Conservation (phyloP, 2,113 vertebrate species). For the Ceyx melanurus region DNA sequence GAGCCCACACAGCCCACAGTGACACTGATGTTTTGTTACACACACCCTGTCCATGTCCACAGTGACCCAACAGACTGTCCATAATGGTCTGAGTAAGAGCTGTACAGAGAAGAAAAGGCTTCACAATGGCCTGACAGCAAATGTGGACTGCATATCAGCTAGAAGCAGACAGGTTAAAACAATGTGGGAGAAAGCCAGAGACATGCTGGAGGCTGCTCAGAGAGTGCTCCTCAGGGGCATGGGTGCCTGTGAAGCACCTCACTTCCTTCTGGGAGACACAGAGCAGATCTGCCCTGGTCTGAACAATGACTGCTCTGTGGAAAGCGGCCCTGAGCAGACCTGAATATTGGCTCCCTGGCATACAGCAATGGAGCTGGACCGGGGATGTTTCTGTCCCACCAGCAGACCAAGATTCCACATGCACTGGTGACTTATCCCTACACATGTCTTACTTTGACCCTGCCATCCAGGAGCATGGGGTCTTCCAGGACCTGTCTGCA, state of each 20-base stretch:
- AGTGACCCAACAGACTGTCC: not conserved
- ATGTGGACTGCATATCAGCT: not conserved
- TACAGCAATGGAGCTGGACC: not conserved
- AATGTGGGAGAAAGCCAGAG: not conserved
- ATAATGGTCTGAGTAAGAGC: not conserved
- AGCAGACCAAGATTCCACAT: not conserved
- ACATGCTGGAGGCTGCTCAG: not conserved
- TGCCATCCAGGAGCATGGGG: not conserved
- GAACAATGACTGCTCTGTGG: not conserved
- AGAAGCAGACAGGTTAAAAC: not conserved
- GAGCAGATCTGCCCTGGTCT: not conserved
- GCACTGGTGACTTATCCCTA: not conserved
- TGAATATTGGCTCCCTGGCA: not conserved
- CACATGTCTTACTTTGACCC: fast-evolving
- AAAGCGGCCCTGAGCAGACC: not conserved
- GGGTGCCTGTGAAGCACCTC: not conserved
- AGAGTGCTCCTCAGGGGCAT: not conserved
- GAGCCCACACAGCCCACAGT: fast-evolving
- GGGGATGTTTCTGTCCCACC: not conserved
- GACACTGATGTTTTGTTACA: not conserved
- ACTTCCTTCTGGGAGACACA: not conserved
- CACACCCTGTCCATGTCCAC: not conserved
- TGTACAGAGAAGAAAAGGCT: not conserved
- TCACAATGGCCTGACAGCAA: not conserved
- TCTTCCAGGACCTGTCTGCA: not conserved